Conservation (phyloP, 2,113 vertebrate genomes). For the Silurus meridionalis region DNA sequence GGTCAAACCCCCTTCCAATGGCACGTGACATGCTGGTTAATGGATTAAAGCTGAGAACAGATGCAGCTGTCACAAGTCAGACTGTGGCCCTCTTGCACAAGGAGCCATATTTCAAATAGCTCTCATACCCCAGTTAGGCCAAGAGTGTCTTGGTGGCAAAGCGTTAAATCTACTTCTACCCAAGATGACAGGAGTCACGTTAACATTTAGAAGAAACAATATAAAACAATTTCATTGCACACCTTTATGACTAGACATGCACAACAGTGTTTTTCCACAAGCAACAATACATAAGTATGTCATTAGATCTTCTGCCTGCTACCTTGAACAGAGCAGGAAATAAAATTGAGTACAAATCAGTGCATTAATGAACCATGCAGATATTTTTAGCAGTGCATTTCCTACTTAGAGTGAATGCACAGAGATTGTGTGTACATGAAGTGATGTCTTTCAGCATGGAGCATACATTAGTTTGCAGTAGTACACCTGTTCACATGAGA, state of each 20-base stretch:
- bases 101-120: slow-evolving; percentile 53
- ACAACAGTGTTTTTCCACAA: neutral
- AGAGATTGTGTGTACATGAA: slow-evolving; percentile 13
- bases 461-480: neutral
- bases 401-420: slow-evolving; percentile 15
- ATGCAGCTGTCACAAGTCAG: slow-evolving; percentile 43
- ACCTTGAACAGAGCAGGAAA: slow-evolving; percentile 13
- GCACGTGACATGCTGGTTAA: slow-evolving; percentile 41
- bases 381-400: slow-evolving; percentile 33
- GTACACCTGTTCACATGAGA: slow-evolving; percentile 3
- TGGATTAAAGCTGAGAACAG: slow-evolving; percentile 43
- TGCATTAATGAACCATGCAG: neutral
- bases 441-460: neutral
- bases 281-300: neutral
- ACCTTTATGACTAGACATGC: neutral
- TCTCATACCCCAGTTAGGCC: slow-evolving; percentile 57
- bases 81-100: slow-evolving; percentile 18
- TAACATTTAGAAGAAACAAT: neutral
- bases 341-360: neutral
- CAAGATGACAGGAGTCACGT: neutral
- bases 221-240: neutral
- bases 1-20: slow-evolving; percentile 47
- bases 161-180: slow-evolving; percentile 24
- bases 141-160: slow-evolving; percentile 48
- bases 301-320: neutral